Base-by-base conservation (phyloP, 2,113 vertebrate species). In the Prionailurus bengalensis region DNA sequence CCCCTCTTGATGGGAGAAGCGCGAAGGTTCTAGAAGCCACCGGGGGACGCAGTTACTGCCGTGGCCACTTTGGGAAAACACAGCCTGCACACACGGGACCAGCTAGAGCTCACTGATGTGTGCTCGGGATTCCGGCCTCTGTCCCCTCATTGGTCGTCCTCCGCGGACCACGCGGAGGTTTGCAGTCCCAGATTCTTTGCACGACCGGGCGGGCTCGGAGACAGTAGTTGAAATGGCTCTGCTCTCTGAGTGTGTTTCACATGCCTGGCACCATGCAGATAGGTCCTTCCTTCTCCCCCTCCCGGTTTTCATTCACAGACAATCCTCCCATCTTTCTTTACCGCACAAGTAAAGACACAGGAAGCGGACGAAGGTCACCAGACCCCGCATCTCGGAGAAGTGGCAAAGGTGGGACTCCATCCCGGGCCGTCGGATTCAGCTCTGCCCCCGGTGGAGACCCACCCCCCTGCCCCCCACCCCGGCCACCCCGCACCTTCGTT, bases 401-500 rank as follows among this genome's bases (percentile, higher is more conserved):
- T 0, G 31, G 25, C 70, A 11, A 23, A 48, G 16, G 19, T 1
- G n/a, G 73, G 66, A 4, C 68, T 90, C 16, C 4, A 9, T 33
- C 13, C 31, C 0, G 15, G 73, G 29, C 42, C 0, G 8, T 14
- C 29, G 1, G 51, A 3, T 15, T 23, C 33, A 4, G 81, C 39
- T 51, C 29, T 1, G 45, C 31, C 21, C 1, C 3, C 16, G 21
- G 27, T 0, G 19, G 63, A 11, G 80, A 45, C 45, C 45, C 45
- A 45, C 17, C 48, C 19, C 31, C 36, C 13, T 4, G 13, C 51
- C 10, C 51, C 58, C 7, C 58, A 7, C 58, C 58, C 58, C 19
- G 0, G 8, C 19, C 19, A 45, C 45, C n/a, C 10, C 2, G 2
- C 0, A 3, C 10, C 70, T 51, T 42, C 7, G 0, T 5, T 9